Conservation (phyloP, 1,140 invertebrate species). For the Neotoxoptera formosana region DNA sequence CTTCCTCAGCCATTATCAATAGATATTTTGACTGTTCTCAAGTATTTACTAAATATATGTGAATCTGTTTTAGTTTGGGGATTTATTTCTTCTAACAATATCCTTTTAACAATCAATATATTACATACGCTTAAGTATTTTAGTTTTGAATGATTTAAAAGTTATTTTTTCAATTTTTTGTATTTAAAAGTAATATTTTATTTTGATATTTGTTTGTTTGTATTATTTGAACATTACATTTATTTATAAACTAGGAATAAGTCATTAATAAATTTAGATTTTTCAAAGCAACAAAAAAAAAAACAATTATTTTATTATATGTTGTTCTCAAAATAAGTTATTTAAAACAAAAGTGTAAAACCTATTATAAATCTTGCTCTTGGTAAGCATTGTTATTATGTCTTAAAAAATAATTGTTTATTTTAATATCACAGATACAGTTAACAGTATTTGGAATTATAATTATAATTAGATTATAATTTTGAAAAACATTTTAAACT, state of each 20-base stretch:
- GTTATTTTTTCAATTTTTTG: background rate
- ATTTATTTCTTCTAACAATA: slow-evolving; percentile 73
- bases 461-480: background rate
- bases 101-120: slow-evolving; percentile 66
- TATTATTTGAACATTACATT: background rate
- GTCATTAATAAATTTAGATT: background rate
- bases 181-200: background rate
- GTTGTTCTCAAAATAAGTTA: background rate
- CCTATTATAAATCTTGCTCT: background rate
- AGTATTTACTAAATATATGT: slow-evolving; percentile 75
- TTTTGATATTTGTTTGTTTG: background rate
- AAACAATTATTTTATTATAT: background rate
- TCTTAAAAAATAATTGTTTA: background rate
- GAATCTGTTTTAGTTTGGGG: slow-evolving; percentile 80
- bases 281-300: background rate
- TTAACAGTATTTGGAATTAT: background rate
- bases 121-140: background rate
- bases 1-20: slow-evolving; percentile 65
- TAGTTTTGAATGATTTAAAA: background rate
- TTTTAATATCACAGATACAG: background rate
- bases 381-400: background rate
- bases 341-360: background rate
- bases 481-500: background rate
- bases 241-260: no score
- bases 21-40: slow-evolving; percentile 68